Percentiles rank a stretch among this genome's conserved stretches.
phyloP scores from a whole-genome alignment of 2,888 invertebrate species.

The Coleophora deauratella region DNA sequence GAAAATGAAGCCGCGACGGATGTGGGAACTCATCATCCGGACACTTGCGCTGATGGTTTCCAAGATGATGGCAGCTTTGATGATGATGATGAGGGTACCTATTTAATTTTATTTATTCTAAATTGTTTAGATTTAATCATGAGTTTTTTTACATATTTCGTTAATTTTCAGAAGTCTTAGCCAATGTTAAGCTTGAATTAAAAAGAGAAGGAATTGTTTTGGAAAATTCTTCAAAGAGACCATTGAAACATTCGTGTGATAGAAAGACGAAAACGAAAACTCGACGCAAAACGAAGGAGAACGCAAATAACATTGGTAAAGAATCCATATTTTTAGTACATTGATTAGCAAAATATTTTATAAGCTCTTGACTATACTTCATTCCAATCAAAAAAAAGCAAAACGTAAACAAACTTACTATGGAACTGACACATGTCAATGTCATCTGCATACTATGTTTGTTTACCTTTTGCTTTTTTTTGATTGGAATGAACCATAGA shows the following conservation, averaged over 20 bases:
- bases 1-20: constrained; percentile 13
- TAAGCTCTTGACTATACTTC: too few species aligned
- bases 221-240: constrained; percentile 10
- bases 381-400: too few species aligned
- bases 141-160: not conserved
- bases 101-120: not conserved
- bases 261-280: not conserved
- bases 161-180: constrained; percentile 28
- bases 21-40: constrained; percentile 4
- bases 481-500: too few species aligned
- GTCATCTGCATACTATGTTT: too few species aligned
- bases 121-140: not conserved
- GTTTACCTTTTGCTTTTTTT: too few species aligned
- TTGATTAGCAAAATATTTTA: too few species aligned
- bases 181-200: constrained; percentile 22
- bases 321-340: too few species aligned
- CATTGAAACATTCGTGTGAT: not conserved
- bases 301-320: not conserved
- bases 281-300: not conserved
- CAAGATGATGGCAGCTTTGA: constrained; percentile 13
- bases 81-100: constrained; percentile 22
- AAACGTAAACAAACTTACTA: too few species aligned
- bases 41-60: not conserved
- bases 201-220: constrained; percentile 8
- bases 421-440: too few species aligned